phyloP scores from a whole-genome alignment of 1,140 invertebrate genomes.

The Mya arenaria region DNA sequence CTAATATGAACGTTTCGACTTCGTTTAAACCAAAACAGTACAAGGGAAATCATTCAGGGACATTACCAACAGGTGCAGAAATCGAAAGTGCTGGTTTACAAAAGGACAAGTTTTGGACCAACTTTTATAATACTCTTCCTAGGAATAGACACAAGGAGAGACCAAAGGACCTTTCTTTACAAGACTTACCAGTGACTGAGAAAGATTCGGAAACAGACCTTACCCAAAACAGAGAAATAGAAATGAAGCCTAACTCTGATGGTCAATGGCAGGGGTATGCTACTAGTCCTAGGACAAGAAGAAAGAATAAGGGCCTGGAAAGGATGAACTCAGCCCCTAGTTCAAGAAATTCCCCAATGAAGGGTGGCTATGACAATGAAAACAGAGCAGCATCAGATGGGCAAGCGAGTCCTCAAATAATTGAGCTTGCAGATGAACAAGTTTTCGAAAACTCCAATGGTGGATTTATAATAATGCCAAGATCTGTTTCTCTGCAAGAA shows the following conservation, averaged over 20 bases:
- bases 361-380: conserved; percentile 7
- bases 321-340: conserved; percentile 54
- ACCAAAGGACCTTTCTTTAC: conserved; percentile 52
- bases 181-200: conserved; percentile 51
- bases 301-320: conserved; percentile 47
- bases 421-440: conserved; percentile 16
- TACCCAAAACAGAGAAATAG: conserved; percentile 3
- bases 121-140: conserved; percentile 55
- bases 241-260: background rate
- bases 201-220: conserved; percentile 43
- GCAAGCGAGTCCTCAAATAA: conserved; percentile 32
- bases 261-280: conserved; percentile 46
- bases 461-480: conserved; percentile 47
- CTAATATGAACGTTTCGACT: conserved; percentile 53
- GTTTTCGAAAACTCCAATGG: conserved; percentile 26
- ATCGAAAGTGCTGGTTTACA: conserved; percentile 1
- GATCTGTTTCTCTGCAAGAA: conserved; percentile 51
- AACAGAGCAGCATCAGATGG: conserved; percentile 37
- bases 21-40: conserved; percentile 37
- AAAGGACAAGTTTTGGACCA: conserved; percentile 56
- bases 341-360: conserved; percentile 32
- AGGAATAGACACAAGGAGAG: conserved; percentile 50
- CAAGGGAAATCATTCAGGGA: conserved; percentile 28
- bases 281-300: conserved; percentile 52
- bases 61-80: background rate